Evolutionary conservation across 1,140 invertebrate genomes (phyloP), one percentile per base, ranked within the genome.

Genomic region (Amyelois transitella): DNA sequence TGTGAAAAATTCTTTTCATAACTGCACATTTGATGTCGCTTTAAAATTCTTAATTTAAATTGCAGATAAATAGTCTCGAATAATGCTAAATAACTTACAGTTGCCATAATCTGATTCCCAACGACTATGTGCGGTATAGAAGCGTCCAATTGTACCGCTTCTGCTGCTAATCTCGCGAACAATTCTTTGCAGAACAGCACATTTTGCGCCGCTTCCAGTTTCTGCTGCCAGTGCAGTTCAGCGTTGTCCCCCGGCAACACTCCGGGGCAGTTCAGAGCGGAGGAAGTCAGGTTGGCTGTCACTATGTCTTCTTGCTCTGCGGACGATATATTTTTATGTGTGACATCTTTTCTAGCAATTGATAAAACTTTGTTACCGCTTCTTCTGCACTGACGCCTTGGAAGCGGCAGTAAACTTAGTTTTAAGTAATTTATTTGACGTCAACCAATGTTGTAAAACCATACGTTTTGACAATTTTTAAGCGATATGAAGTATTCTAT

Each of bases 161-260:
- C 97, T 59, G 96, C 93, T 0, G 97, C 97, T 24, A 99, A 88
- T 77, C 98, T 95, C 59, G 96, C 95, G 79, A 99, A 99, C 1
- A 99, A 83, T 88, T 99, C 98, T 89, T 99, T 99, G 82, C 97
- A 99, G 87, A 98, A 99, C 2, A 99, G 86, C 22, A 99, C 97
- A 89, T 99, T 99, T 77, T 99, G 98, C 0, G 97, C 97, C 1
- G 95, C 95, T 85, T 99, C 97, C 6, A 99, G 86, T 77, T 97
- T 97, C 68, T 96, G 95, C 69, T 98, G 96, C 98, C 97, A 99
- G 77, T 96, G 94, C 43, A 94, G 91, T 62, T 97, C 95, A 0
- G 93, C 89, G n/a, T 91, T 92, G 0, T 90, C 89, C 54, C 91
- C 92, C 18, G 92, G 92, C 0, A 93, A 91, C 7, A 93, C 92